Evolutionary conservation across 2,113 vertebrate genomes (phyloP).

Genomic region (Laticauda laticaudata): DNA sequence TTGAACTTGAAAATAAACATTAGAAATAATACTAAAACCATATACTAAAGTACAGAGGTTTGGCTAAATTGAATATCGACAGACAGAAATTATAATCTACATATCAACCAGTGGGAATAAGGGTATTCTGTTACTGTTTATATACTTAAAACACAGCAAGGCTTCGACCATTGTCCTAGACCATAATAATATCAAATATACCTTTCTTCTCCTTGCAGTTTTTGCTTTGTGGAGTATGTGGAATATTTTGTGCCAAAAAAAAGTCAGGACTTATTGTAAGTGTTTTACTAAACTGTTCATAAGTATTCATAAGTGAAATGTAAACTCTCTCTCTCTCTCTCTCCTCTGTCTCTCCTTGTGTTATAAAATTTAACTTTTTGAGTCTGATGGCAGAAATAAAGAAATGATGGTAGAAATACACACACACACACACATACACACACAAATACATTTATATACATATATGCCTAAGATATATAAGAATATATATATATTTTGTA

Average conservation of each 20-base stretch:
- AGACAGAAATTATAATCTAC: constrained; percentile 37
- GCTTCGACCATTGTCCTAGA: constrained; percentile 20
- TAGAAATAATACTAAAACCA: not conserved
- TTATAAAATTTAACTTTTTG: too few relatives aligned
- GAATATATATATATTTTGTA: too few relatives aligned
- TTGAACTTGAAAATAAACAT: not conserved
- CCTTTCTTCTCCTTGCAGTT: constrained; percentile 76
- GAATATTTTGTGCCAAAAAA: constrained; percentile 93
- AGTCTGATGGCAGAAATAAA: too few relatives aligned
- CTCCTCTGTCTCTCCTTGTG: too few relatives aligned
- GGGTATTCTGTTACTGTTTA: constrained; percentile 23
- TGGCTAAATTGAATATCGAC: constrained; percentile 39
- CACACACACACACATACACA: too few relatives aligned
- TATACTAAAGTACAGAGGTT: not conserved
- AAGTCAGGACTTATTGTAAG: constrained; percentile 96
- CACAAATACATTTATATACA: too few relatives aligned
- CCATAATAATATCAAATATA: constrained; percentile 40
- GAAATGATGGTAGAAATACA: too few relatives aligned
- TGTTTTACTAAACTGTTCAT: constrained; percentile 57
- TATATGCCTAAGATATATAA: too few relatives aligned
- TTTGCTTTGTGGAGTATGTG: constrained; percentile 93
- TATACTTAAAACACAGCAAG: not conserved
- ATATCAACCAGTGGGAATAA: constrained; percentile 9
- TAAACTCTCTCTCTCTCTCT: too few relatives aligned
- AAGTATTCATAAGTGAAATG: constrained; percentile 38